Conservation (phyloP, 2,888 invertebrate genomes). For the Drepana falcataria region DNA sequence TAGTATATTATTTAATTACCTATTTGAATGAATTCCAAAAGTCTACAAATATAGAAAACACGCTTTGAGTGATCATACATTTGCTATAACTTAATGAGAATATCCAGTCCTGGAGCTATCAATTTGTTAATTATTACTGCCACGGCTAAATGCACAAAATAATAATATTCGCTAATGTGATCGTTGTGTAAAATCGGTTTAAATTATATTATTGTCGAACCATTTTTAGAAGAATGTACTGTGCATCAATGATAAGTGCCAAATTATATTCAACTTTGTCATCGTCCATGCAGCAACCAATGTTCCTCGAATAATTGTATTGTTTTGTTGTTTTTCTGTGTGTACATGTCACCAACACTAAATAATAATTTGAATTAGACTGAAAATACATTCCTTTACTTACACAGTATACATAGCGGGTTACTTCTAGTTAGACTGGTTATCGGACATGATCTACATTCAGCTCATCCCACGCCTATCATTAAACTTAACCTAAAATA, state of each 20-base stretch:
- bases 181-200: no score
- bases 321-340: conserved; percentile 26
- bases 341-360: conserved; percentile 26
- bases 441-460: not conserved
- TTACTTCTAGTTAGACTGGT: not conserved
- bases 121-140: no score
- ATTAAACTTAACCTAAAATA: no score
- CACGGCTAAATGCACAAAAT: no score
- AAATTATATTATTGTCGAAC: no score
- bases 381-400: conserved; percentile 47
- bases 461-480: no score
- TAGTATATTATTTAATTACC: conserved; percentile 54
- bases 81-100: conserved; percentile 1
- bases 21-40: conserved; percentile 51
- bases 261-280: conserved; percentile 37
- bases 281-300: conserved; percentile 26
- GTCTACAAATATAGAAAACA: conserved; percentile 47
- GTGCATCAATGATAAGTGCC: conserved; percentile 36
- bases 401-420: conserved; percentile 12
- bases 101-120: conserved; percentile 2
- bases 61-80: conserved; percentile 24
- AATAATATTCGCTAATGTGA: no score
- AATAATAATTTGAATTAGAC: conserved; percentile 43
- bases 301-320: conserved; percentile 39
- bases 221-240: conserved; percentile 6